These are phyloP conservation scores for Octopus sinensis DNA, from an alignment of 1,140 invertebrate species.

Conservation along the genomic window DNA sequence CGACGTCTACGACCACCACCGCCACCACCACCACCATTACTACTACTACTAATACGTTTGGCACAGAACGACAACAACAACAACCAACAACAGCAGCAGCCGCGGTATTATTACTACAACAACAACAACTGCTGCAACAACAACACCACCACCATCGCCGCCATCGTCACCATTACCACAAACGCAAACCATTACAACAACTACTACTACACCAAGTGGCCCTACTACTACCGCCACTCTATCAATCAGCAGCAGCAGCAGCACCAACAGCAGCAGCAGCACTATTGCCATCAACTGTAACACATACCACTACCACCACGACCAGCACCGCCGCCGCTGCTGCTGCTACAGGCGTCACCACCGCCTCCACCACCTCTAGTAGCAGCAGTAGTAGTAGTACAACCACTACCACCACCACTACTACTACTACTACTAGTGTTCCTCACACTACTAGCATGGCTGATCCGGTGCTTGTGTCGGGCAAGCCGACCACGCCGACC, in stretches of 20 bases:
- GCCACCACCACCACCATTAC: neutral
- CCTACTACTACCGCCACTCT: neutral
- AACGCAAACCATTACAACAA: neutral
- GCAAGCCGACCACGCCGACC: constrained; percentile 6
- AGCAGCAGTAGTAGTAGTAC: neutral
- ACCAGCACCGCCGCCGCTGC: neutral
- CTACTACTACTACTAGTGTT: neutral
- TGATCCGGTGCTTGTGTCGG: constrained; percentile 2
- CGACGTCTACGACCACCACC: neutral
- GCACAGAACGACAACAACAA: neutral
- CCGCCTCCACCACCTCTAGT: neutral
- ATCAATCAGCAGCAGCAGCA: neutral
- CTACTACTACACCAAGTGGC: constrained; percentile 5
- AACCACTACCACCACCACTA: neutral
- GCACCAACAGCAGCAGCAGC: neutral
- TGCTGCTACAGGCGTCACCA: neutral
- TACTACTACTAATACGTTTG: too few species aligned
- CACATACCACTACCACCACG: neutral
- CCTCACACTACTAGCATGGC: neutral
- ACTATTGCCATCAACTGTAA: neutral
- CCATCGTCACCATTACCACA: neutral
- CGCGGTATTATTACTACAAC: neutral
- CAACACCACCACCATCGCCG: neutral
- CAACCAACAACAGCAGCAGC: neutral
- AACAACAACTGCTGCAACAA: neutral